phyloP scores from a whole-genome alignment of 2,797 vertebrate genomes.

The Spinibarbus caldwelli region DNA sequence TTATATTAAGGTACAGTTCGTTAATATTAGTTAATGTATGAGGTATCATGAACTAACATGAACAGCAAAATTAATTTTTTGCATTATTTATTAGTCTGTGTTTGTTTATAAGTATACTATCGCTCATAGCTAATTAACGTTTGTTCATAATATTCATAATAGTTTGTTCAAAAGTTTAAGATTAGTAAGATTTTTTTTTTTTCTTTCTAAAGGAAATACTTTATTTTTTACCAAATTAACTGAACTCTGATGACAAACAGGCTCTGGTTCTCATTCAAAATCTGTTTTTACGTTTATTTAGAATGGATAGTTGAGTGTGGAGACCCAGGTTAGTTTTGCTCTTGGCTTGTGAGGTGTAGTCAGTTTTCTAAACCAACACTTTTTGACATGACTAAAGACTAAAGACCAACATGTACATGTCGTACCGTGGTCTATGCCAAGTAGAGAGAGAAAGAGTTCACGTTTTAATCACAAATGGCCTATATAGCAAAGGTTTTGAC shows the following conservation, averaged over 20 bases:
- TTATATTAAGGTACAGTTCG: not conserved
- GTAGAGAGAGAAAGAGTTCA: constrained; percentile 39
- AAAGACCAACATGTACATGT: constrained; percentile 23
- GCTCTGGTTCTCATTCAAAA: too few relatives aligned
- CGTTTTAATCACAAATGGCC: constrained; percentile 43
- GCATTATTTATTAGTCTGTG: not conserved
- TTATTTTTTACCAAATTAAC: too few relatives aligned
- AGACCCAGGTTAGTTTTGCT: not conserved
- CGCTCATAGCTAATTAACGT: not conserved
- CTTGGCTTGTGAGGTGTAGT: not conserved
- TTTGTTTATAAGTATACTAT: not conserved
- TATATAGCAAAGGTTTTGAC: constrained; percentile 56
- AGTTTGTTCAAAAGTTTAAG: not conserved
- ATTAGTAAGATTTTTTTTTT: too few relatives aligned
- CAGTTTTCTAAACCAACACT: constrained; percentile 7
- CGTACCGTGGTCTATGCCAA: constrained; percentile 17
- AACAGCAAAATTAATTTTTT: not conserved
- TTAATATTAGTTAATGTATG: not conserved
- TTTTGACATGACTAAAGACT: constrained; percentile 29
- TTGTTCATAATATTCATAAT: not conserved
- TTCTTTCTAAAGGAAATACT: too few relatives aligned
- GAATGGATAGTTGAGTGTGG: not conserved
- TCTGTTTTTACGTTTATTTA: not conserved
- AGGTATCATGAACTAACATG: not conserved
- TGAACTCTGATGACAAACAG: too few relatives aligned